A percentile compares a stretch with the other conserved stretches of the same genome.
phyloP scores from a whole-genome alignment of 2,113 vertebrate species.

The Halcyon malimbica region DNA sequence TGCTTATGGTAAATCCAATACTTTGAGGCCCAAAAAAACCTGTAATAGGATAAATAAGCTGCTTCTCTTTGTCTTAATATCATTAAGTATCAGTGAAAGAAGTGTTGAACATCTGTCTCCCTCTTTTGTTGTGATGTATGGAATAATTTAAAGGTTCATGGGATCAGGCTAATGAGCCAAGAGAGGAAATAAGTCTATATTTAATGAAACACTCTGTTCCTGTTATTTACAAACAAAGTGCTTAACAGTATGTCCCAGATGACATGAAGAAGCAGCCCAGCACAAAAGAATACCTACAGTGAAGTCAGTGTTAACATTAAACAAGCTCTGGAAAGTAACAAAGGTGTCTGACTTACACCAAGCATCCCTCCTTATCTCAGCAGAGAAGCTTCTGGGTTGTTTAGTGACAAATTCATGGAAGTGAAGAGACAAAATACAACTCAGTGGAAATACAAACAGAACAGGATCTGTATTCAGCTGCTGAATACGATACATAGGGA shows the following conservation, averaged over 20 bases:
- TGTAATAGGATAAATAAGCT: not conserved
- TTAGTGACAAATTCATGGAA: conserved; percentile 4
- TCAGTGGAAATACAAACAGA: not conserved
- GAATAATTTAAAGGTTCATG: not conserved
- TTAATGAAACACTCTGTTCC: not conserved
- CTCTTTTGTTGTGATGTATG: not conserved
- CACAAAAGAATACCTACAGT: not conserved
- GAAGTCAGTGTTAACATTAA: not conserved
- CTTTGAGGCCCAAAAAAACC: not conserved
- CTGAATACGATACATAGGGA: not conserved
- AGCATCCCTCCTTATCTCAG: not conserved
- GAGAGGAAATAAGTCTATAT: not conserved
- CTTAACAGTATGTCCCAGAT: not conserved
- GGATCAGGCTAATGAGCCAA: not conserved
- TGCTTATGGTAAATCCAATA: not conserved
- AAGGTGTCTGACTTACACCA: not conserved
- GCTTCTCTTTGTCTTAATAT: not conserved
- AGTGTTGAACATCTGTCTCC: not conserved
- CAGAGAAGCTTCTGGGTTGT: not conserved
- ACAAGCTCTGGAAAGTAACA: not conserved
- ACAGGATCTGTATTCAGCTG: not conserved
- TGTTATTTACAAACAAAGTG: not conserved
- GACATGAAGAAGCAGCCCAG: not conserved
- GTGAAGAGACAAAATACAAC: not conserved
- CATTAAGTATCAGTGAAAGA: not conserved